Evolutionary conservation across 2,797 vertebrate species (phyloP).

Genomic region (Sarcoramphus papa): DNA sequence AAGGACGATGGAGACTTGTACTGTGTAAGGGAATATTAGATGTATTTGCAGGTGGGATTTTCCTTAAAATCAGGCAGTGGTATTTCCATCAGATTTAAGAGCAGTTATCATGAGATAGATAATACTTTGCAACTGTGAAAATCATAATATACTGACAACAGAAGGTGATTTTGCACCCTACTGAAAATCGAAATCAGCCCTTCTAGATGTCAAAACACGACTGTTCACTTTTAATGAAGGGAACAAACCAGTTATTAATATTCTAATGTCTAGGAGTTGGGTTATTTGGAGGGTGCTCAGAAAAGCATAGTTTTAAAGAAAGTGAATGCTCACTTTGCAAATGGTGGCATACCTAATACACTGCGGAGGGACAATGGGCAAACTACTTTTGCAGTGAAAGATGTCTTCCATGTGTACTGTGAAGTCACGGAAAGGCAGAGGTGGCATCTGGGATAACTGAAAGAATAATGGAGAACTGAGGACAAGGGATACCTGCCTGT

Average conservation of each 20-base stretch:
- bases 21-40: not conserved
- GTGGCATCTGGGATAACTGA: not conserved
- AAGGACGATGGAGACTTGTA: not conserved
- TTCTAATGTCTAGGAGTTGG: not conserved
- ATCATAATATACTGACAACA: not conserved
- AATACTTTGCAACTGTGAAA: not conserved
- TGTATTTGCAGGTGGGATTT: not conserved
- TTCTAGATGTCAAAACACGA: not conserved
- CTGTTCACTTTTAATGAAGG: not conserved
- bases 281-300: not conserved
- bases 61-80: not conserved
- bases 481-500: not conserved
- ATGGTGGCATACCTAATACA: not conserved
- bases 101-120: not conserved
- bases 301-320: not conserved
- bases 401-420: not conserved
- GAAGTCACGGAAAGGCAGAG: not conserved
- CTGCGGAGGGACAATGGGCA: not conserved
- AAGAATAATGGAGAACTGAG: not conserved
- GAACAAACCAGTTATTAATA: not conserved
- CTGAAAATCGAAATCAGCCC: not conserved
- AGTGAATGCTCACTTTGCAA: not conserved
- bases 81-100: not conserved
- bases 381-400: not conserved
- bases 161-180: not conserved